Evolutionary conservation across 2,797 vertebrate species (phyloP).

Genomic region (Monodelphis domestica): DNA sequence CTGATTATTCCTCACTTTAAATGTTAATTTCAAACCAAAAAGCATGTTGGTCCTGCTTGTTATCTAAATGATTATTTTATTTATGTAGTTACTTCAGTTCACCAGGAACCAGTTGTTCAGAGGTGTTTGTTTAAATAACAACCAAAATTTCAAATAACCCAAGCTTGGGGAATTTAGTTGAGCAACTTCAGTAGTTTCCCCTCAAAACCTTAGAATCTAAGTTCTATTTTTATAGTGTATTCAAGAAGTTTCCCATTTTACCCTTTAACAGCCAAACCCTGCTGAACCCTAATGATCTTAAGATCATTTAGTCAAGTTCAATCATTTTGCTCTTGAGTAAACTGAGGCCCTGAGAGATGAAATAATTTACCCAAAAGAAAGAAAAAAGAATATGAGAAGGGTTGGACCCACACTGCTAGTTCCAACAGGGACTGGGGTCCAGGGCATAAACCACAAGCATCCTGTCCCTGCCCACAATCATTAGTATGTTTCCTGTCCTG

Average conservation of each 20-base stretch:
- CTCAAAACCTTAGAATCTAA: neutral
- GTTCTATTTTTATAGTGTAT: neutral
- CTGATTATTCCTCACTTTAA: neutral
- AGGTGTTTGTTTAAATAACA: neutral
- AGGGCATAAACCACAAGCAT: slow-evolving; percentile 36
- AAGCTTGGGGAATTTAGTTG: neutral
- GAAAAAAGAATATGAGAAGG: neutral
- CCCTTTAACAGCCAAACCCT: neutral
- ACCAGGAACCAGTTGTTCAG: neutral
- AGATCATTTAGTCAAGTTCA: neutral
- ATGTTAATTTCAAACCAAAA: neutral
- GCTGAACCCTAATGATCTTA: slow-evolving; percentile 4
- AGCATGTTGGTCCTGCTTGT: neutral
- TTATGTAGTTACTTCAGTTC: neutral
- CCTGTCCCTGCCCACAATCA: slow-evolving; percentile 35
- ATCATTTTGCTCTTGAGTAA: slow-evolving; percentile 32
- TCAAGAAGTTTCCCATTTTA: neutral
- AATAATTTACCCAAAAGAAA: slow-evolving; percentile 17
- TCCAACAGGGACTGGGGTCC: slow-evolving; percentile 30
- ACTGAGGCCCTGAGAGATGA: neutral
- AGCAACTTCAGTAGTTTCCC: neutral
- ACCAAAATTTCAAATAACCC: neutral
- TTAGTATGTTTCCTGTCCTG: slow-evolving; percentile 3
- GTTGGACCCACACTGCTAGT: neutral
- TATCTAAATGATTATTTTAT: neutral